Base-by-base conservation (phyloP, 2,888 invertebrate species). In the Pseudeuparius sepicola region DNA sequence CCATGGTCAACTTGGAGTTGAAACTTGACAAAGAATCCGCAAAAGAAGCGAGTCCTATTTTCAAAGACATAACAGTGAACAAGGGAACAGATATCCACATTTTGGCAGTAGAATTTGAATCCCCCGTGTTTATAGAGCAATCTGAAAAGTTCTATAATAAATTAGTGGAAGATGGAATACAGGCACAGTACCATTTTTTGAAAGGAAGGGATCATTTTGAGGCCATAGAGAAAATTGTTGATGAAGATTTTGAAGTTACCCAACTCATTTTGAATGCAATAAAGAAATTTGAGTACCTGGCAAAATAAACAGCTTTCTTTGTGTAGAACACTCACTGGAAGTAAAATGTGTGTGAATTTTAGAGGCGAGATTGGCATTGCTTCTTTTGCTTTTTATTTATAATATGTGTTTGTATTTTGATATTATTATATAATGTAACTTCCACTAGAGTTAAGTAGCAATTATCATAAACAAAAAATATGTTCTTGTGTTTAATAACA, bases 201-300 rank as follows among this genome's bases (percentile, higher is more conserved):
- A 36, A 71, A 17, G 58, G 64, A 1, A 64, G 74, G 50, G 86
- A 87, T 53, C 87, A 87, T 56, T 86, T 81, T 49, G 68, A 78
- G 50, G 75, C 86, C 9, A 72, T 84, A 2, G 85, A 86, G 56
- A 72, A 76, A 48, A 67, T 81, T 7, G 59, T 64, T 1, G 61
- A 71, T 16, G 61, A 68, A 3, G 62, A 73, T 11, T 71, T 61
- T 30, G 41, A 51, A n/a, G 56, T 75, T 2, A 64, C 66, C 3
- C 56, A 56, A 43, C 52, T 59, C 24, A 55, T 67, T 39, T 27
- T 53, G 31, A 38, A 47, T 23, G 24, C 39, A 14, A 30, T 40
- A 16, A n/a, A n/a, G n/a, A n/a, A 37, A 41, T 29, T n/a, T n/a
- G n/a, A n/a, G n/a, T n/a, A n/a, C n/a, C n/a, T n/a, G n/a, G n/a